Conservation (phyloP, 53 echinoderm and acorn worm species). For the Luidia sarsii region DNA sequence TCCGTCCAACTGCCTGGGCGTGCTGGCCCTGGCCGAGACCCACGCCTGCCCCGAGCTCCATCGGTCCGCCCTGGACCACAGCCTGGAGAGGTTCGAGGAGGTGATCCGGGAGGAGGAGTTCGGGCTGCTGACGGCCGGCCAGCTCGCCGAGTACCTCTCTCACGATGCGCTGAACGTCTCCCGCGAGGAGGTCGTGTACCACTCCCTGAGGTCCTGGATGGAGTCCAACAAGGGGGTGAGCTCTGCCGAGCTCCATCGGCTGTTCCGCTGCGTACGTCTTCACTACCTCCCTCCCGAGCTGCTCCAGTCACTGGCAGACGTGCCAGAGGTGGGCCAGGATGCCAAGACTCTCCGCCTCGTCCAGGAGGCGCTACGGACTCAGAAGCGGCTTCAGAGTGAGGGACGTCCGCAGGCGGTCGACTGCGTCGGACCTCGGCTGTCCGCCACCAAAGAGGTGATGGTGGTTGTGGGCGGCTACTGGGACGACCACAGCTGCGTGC, state of each 20-base stretch:
- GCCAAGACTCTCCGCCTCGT: constrained; percentile 42
- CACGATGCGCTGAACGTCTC: constrained; percentile 63
- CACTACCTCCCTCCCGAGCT: constrained; percentile 60
- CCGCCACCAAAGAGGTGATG: constrained; percentile 78
- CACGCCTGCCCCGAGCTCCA: constrained; percentile 63
- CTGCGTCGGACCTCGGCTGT: constrained; percentile 61
- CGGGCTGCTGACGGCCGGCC: constrained; percentile 42
- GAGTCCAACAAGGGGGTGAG: constrained; percentile 32
- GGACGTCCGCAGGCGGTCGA: not conserved
- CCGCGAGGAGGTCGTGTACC: constrained; percentile 62
- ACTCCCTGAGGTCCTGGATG: constrained; percentile 61
- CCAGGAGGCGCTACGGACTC: constrained; percentile 48
- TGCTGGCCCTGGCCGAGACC: constrained; percentile 65
- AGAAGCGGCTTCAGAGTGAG: constrained; percentile 56
- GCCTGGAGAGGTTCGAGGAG: constrained; percentile 57
- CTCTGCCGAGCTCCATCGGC: constrained; percentile 26
- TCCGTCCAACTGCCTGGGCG: constrained; percentile 82
- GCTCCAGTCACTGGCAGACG: constrained; percentile 52
- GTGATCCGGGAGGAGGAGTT: constrained; percentile 78
- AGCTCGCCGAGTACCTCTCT: constrained; percentile 71
- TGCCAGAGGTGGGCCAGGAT: constrained; percentile 49
- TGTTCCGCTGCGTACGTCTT: constrained; percentile 62
- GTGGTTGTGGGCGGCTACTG: constrained; percentile 76
- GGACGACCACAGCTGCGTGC: constrained; percentile 62
- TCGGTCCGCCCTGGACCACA: constrained; percentile 45